Conservation (phyloP, 2,888 invertebrate species). For the Trypoxylon attenuatum region DNA sequence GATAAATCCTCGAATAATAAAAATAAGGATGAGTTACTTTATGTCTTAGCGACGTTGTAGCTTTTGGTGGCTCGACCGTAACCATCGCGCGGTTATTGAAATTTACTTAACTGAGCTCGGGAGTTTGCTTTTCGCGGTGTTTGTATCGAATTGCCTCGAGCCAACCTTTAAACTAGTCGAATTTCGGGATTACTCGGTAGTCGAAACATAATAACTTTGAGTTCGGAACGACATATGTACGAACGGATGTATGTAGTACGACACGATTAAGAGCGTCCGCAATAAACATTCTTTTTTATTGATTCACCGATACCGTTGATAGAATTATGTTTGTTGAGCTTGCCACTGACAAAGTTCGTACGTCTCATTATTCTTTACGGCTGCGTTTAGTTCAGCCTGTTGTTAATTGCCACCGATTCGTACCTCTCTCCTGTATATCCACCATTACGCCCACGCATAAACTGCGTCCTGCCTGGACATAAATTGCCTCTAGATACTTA, state of each 20-base stretch:
- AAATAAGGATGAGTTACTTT: conserved; percentile 43
- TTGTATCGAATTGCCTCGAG: neutral
- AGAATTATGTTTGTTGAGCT: too few species aligned
- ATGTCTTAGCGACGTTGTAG: conserved; percentile 8
- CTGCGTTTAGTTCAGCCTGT: conserved; percentile 8
- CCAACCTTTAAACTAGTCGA: neutral
- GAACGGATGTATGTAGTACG: too few species aligned
- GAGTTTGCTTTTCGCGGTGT: conserved; percentile 9
- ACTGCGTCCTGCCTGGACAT: conserved; percentile 12
- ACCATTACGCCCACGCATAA: too few species aligned
- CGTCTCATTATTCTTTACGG: neutral
- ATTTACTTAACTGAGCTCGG: conserved; percentile 8
- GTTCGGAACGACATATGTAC: too few species aligned
- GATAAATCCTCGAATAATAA: conserved; percentile 53
- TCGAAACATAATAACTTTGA: too few species aligned
- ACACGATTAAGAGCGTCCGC: too few species aligned
- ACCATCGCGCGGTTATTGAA: neutral
- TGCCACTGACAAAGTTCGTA: too few species aligned
- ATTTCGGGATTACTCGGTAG: too few species aligned
- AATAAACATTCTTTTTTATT: too few species aligned
- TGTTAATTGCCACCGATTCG: conserved; percentile 45
- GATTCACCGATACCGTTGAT: too few species aligned
- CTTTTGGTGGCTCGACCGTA: neutral
- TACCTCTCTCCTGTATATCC: conserved; percentile 20
- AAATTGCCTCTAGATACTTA: conserved; percentile 53